Base-by-base conservation (phyloP, 2,113 vertebrate species). In the Dasyornis broadbenti region DNA sequence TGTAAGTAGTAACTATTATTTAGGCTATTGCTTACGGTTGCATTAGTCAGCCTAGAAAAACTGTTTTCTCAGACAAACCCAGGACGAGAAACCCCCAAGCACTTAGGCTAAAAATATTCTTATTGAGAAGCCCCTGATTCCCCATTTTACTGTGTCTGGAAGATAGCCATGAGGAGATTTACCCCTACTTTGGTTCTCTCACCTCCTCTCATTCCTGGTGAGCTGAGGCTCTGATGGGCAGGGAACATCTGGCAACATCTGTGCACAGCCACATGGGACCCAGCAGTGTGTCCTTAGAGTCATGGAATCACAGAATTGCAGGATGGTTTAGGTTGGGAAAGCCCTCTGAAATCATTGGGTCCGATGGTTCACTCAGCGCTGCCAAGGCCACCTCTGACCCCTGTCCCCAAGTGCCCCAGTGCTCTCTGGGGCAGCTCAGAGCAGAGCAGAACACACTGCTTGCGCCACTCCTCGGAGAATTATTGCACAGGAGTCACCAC, bases 291-390 rank as follows among this genome's bases (percentile, higher is more conserved):
- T 21, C 28, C 28, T 23, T 40, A 13, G 16, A 22, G 37, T 3
- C 26, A 19, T 0, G 17, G 61, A 26, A 15, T 6, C 70, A 42
- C 3, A n/a, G 33, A 5, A 1, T 5, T 7, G 1, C 3, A 35
- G 78, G 47, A 19, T 31, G 54, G 16, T 17, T 13, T 39, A 7
- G 78, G 24, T 0, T 35, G 47, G 54, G 37, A 49, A 49, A 23
- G 63, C 50, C 40, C 87, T 63, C 21, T 49, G 71, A 20, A 22
- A 10, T 42, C 45, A 7, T 16, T 0, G 17, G 15, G 53, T 35
- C 11, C 78, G 27, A 3, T 0, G 16, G 53, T 42, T 47, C 3
- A 22, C 63, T 35, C 9, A 7, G 63, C 1, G 0, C 19, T 9
- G 56, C 40, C 87, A 13, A 39, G 54, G 71, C 71, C 77, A 76